Evolutionary conservation across 2,113 vertebrate species (phyloP).

Genomic region (Grallaria varia): DNA sequence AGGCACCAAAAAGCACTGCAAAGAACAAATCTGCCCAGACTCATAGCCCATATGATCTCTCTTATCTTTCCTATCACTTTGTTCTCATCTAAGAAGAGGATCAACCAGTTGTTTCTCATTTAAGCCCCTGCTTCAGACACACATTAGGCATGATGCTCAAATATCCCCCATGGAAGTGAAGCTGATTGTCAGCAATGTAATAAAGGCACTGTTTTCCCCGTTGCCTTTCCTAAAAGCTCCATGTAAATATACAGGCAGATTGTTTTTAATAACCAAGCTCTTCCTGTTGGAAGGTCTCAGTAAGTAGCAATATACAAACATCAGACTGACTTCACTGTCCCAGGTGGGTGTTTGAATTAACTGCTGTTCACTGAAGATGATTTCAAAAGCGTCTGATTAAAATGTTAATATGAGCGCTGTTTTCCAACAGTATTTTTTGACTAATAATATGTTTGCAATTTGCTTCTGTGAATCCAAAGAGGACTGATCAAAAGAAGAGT

Average conservation of each 20-base stretch:
- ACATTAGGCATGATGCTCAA: not conserved
- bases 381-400: conserved; percentile 18
- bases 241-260: not conserved
- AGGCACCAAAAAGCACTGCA: not conserved
- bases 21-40: not conserved
- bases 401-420: not conserved
- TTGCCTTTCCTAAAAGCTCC: not conserved
- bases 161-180: not conserved
- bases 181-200: not conserved
- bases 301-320: not conserved
- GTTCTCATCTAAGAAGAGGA: not conserved
- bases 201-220: not conserved
- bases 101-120: conserved; percentile 35
- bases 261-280: not conserved
- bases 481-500: conserved; percentile 1
- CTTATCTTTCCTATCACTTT: conserved; percentile 1
- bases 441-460: not conserved
- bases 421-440: not conserved
- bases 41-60: not conserved
- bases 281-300: not conserved
- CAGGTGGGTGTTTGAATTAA: not conserved
- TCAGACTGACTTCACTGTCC: not conserved
- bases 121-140: not conserved
- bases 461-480: not conserved
- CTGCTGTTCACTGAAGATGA: not conserved